phyloP scores from a whole-genome alignment of 2,888 invertebrate species.

The Cantharis lateralis region DNA sequence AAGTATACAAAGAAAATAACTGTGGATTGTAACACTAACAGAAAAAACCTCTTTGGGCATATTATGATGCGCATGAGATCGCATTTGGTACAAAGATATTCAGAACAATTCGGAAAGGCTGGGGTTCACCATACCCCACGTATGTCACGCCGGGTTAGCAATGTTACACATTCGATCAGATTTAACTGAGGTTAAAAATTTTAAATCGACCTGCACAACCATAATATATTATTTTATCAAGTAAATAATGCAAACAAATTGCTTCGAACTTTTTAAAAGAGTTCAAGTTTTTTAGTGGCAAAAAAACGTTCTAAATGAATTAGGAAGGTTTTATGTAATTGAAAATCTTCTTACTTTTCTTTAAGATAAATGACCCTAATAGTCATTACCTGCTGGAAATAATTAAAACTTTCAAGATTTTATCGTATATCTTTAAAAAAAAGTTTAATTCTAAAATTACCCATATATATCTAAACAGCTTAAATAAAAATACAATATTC shows the following conservation, averaged over 20 bases:
- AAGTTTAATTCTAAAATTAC: background rate
- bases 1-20: no score
- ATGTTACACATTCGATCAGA: no score
- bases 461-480: background rate
- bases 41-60: no score
- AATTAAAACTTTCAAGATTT: slow-evolving; percentile 26
- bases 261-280: slow-evolving; percentile 9
- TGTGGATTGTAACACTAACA: no score
- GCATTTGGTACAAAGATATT: no score
- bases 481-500: slow-evolving; percentile 20
- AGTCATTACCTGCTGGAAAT: slow-evolving; percentile 20
- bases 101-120: no score
- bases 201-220: background rate
- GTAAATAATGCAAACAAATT: background rate
- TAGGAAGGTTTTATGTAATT: slow-evolving; percentile 22
- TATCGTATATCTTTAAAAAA: slow-evolving; percentile 7
- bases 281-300: slow-evolving; percentile 3
- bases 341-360: slow-evolving; percentile 20
- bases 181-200: background rate
- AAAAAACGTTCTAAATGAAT: slow-evolving; percentile 12
- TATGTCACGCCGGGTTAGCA: no score
- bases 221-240: background rate
- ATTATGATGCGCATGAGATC: no score
- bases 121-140: no score
- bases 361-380: slow-evolving; percentile 23